Percentiles rank a stretch among this genome's conserved stretches.
These are phyloP conservation scores for Netelia melanura DNA, from an alignment of 2,888 invertebrate species.

Conservation along the genomic window DNA sequence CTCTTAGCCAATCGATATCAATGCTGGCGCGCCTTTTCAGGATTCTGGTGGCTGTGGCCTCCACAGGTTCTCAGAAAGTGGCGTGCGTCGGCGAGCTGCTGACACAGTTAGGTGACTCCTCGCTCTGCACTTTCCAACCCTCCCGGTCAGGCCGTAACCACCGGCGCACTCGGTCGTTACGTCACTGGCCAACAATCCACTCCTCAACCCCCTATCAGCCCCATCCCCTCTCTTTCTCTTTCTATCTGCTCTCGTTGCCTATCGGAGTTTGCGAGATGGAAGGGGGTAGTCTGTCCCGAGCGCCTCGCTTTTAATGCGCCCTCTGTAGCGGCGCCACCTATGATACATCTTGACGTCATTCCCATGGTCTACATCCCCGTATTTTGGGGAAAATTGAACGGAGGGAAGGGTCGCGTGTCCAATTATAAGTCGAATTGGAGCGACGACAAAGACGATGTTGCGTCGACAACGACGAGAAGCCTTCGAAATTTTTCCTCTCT, in stretches of 20 bases:
- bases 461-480: neutral
- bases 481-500: neutral
- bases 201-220: conserved; percentile 45
- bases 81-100: neutral
- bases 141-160: conserved; percentile 84
- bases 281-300: conserved; percentile 25
- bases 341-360: conserved; percentile 43
- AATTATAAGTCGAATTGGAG: conserved; percentile 47
- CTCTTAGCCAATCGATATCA: conserved; percentile 79
- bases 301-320: conserved; percentile 17
- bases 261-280: conserved; percentile 2
- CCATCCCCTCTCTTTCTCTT: neutral
- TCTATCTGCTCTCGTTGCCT: neutral
- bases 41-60: neutral
- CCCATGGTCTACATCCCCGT: conserved; percentile 51
- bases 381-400: conserved; percentile 48
- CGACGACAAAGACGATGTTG: conserved; percentile 1
- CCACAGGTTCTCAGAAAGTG: neutral
- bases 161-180: conserved; percentile 83
- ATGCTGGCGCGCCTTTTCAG: neutral
- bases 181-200: conserved; percentile 75
- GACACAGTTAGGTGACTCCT: conserved; percentile 21
- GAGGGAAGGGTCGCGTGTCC: conserved; percentile 39
- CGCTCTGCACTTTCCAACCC: conserved; percentile 69
- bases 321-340: neutral